phyloP scores from a whole-genome alignment of 37 sponge, comb jelly and placozoan species.

The Cladorhizidae sp. region DNA sequence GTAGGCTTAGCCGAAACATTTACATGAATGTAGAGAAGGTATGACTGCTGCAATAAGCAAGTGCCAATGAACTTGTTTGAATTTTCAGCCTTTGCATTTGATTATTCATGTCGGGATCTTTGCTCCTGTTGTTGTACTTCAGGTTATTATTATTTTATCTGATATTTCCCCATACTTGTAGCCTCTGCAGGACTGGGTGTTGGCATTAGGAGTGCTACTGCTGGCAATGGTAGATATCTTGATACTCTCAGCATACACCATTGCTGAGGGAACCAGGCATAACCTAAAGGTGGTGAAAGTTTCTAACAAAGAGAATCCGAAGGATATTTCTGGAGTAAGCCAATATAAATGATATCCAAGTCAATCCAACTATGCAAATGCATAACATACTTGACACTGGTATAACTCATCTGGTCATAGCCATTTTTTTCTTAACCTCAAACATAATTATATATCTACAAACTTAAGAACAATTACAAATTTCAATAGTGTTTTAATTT shows the following conservation, averaged over 20 bases:
- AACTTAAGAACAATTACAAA: no score
- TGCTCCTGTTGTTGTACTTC: neutral
- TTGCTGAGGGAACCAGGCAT: conserved; percentile 9
- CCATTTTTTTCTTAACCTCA: no score
- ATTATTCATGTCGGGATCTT: no score
- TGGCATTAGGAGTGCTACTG: conserved; percentile 22
- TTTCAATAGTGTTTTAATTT: no score
- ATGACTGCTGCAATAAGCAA: no score
- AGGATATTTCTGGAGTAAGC: conserved; percentile 12
- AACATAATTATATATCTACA: no score
- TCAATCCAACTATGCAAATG: no score
- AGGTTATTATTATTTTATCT: neutral
- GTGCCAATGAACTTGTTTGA: no score
- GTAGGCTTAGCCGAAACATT: neutral
- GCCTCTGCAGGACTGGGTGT: conserved; percentile 28
- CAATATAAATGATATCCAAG: no score
- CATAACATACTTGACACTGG: no score
- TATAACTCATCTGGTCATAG: neutral
- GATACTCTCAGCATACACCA: conserved; percentile 13
- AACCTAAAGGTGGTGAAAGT: neutral
- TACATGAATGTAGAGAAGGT: neutral
- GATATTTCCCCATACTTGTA: neutral
- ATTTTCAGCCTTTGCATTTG: no score
- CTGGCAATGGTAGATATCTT: conserved; percentile 35
- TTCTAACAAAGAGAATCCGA: neutral